Evolutionary conservation across 1,140 invertebrate species (phyloP), one percentile per base, ranked within the genome.

Genomic region (Brachionus calyciflorus): DNA sequence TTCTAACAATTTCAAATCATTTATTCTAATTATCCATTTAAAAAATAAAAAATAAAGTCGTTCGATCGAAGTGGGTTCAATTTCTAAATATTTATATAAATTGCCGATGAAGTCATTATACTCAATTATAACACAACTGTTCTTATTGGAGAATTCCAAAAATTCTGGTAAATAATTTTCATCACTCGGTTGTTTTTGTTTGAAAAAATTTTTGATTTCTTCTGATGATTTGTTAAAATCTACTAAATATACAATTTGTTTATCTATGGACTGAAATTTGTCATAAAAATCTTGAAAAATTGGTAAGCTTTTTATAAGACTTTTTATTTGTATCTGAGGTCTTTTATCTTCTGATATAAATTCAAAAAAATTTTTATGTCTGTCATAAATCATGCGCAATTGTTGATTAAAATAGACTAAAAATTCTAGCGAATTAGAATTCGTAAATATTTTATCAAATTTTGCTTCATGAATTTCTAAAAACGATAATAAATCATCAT

Each of bases 121-220:
- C 28, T 65, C 12, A 0, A 65, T 65, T 60, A 60, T 60, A 17
- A 28, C 7, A 60, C 30, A 60, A 37, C 9, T 37, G 28, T 10
- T n/a, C 17, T 37, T 10, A 60, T 60, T 60, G 2, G 55, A 28
- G 21, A 60, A 60, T n/a, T 60, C 55, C 37, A 60, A 37, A 60
- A 60, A 37, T 60, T 60, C 55, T 1, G 12, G 12, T 21, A 60
- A 37, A 60, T 60, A 60, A 17, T 33, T 40, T 19, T 21, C 17
- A 9, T 60, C n/a, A n/a, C 33, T 37, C 4, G 33, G n/a, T n/a
- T n/a, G 9, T 37, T 37, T 37, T 3, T 9, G 33, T 5, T 37
- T 37, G 9, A 60, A 60, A 60, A 60, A 65, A 14, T 24, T 1
- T 17, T 44, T 12, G 21, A 17, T n/a, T 65, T 65, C 14, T 24